Evolutionary conservation across 1,140 invertebrate genomes (phyloP), one percentile per base, ranked within the genome.

Genomic region (Triops cancriformis): DNA sequence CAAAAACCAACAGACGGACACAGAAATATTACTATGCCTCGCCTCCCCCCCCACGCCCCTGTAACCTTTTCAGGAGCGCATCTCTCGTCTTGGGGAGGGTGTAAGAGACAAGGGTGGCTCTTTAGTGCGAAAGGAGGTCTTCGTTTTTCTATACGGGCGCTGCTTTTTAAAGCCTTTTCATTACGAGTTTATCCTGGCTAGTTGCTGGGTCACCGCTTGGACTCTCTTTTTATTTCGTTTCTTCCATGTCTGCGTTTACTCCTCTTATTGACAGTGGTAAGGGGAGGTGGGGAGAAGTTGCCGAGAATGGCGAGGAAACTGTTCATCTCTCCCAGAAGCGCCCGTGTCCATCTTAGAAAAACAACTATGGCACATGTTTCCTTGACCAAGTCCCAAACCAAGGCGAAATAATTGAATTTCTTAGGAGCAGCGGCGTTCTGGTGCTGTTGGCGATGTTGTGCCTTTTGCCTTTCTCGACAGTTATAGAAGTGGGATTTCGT

Each of bases 321-420:
- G 51, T 64, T 64, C 51, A 64, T 64, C 51, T 64, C 43, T 23
- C 51, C 51, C 1, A 64, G 18, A 64, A 9, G 23, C 14, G 51
- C 31, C 31, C n/a, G 51, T 64, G 51, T 64, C 51, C 51, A 64
- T 64, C 51, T 64, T 64, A 64, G 51, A 64, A 64, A 64, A 64
- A 64, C 51, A 64, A 64, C 51, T 64, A 64, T 64, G 51, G 51
- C 51, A 64, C 51, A 64, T 64, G 51, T 64, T 64, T 64, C 51
- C 51, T 64, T 64, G 51, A 64, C 51, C 51, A 64, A 64, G 51
- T 64, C 51, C 51, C 51, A 18, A 64, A 64, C 51, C 51, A 64
- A 64, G 51, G 51, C 51, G 51, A 64, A 64, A 64, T 64, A 64
- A 64, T 64, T 64, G 51, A 64, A 64, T 64, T 64, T 64, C 51